These are phyloP conservation scores for Pipistrellus kuhlii DNA, from an alignment of 2,797 vertebrate species.

Conservation along the genomic window DNA sequence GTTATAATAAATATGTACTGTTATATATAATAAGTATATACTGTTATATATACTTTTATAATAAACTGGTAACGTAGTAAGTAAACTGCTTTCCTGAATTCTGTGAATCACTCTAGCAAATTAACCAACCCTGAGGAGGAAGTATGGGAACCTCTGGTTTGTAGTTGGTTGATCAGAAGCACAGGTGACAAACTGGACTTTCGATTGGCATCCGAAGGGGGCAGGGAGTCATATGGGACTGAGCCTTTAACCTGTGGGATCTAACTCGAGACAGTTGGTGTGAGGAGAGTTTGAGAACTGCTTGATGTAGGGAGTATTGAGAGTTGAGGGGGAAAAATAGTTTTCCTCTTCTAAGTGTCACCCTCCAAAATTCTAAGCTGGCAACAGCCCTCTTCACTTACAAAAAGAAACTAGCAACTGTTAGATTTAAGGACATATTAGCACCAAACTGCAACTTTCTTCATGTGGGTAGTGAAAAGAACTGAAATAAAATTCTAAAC, in stretches of 20 bases:
- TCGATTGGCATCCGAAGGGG: rapidly evolving
- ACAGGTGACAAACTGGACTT: background rate
- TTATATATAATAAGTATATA: too few relatives aligned
- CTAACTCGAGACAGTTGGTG: background rate
- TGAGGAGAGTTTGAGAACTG: background rate
- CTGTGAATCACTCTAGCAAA: background rate
- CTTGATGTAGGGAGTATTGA: background rate
- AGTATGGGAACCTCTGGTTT: background rate
- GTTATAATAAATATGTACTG: too few relatives aligned
- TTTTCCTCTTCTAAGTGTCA: background rate
- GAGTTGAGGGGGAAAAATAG: background rate
- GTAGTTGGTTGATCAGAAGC: background rate
- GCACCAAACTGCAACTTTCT: background rate
- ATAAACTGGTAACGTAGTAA: background rate
- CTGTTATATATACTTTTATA: background rate
- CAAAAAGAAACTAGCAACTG: background rate
- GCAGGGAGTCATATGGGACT: background rate
- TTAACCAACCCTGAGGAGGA: background rate
- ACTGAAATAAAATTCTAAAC: background rate
- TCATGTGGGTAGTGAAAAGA: background rate
- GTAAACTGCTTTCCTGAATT: background rate
- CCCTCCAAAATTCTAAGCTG: background rate
- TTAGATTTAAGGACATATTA: background rate
- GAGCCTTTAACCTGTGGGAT: background rate
- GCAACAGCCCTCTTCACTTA: background rate